Percentiles rank a stretch among this genome's conserved stretches.
Conservation (phyloP, 2,113 vertebrate species). For the Shinisaurus crocodilurus region DNA sequence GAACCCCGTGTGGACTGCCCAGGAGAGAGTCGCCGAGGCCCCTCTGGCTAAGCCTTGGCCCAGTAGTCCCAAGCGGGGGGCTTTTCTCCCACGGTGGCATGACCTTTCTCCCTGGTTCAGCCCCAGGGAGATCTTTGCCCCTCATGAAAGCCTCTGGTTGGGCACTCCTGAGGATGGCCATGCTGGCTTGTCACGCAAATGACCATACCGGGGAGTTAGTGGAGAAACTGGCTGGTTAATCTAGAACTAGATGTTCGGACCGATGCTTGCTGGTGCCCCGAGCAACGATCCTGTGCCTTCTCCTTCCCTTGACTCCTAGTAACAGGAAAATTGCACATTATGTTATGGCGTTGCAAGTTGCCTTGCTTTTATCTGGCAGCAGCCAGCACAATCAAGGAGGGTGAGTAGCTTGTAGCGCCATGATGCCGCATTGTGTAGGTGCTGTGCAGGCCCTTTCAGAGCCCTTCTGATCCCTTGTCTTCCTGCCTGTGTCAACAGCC, state of each 20-base stretch:
- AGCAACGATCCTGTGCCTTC: background rate
- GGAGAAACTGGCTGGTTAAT: background rate
- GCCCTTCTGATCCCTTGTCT: accelerated
- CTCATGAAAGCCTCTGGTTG: background rate
- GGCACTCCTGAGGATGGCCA: background rate
- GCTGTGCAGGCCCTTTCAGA: no score
- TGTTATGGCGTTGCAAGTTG: no score
- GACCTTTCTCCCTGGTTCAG: no score
- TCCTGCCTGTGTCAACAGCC: background rate
- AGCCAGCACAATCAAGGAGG: background rate
- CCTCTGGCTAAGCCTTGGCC: no score
- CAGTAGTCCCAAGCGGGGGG: no score
- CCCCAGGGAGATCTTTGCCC: no score
- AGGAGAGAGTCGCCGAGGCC: no score
- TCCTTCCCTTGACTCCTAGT: background rate
- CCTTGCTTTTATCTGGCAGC: no score
- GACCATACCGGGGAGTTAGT: background rate
- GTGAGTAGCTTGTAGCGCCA: background rate
- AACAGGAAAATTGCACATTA: background rate
- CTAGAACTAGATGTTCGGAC: background rate
- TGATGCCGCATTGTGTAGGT: no score
- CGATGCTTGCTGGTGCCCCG: background rate
- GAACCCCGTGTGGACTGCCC: no score
- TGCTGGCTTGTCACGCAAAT: background rate
- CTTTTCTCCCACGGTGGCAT: no score